Evolutionary conservation across 2,797 vertebrate species (phyloP).

Genomic region (Erethizon dorsatum): DNA sequence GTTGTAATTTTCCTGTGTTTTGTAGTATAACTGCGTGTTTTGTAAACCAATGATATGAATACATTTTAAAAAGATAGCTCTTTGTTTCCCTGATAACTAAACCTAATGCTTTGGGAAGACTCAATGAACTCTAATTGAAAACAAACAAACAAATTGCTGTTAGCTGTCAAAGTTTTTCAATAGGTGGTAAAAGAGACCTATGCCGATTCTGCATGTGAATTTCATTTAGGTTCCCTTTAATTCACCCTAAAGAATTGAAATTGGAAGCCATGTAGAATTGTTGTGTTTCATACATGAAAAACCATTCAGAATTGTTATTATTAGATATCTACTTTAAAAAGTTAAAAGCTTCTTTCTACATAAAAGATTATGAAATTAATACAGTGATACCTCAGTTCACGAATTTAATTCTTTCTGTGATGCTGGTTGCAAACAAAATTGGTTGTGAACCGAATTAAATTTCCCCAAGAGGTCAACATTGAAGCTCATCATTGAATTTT

Average conservation of each 20-base stretch:
- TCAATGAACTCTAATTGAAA: neutral
- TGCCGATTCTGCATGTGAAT: neutral
- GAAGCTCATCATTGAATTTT: neutral
- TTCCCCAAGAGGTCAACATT: neutral
- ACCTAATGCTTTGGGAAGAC: neutral
- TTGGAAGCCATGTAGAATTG: neutral
- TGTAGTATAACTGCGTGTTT: constrained; percentile 18
- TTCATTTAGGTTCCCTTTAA: neutral
- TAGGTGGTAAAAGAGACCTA: neutral
- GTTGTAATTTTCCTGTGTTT: constrained; percentile 9
- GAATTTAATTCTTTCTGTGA: neutral
- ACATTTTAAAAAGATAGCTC: neutral
- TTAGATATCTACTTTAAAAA: neutral
- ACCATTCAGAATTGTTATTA: neutral
- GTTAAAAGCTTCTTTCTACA: neutral
- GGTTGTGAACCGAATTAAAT: neutral
- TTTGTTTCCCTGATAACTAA: neutral
- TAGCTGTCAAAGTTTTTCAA: neutral
- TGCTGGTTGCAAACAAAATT: neutral
- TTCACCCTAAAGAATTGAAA: neutral
- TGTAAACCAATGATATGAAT: neutral
- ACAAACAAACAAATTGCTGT: neutral
- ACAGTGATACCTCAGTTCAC: neutral
- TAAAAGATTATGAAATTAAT: neutral
- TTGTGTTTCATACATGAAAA: neutral